Conservation (phyloP, 2,888 invertebrate species). For the Epistrophella euchroma region DNA sequence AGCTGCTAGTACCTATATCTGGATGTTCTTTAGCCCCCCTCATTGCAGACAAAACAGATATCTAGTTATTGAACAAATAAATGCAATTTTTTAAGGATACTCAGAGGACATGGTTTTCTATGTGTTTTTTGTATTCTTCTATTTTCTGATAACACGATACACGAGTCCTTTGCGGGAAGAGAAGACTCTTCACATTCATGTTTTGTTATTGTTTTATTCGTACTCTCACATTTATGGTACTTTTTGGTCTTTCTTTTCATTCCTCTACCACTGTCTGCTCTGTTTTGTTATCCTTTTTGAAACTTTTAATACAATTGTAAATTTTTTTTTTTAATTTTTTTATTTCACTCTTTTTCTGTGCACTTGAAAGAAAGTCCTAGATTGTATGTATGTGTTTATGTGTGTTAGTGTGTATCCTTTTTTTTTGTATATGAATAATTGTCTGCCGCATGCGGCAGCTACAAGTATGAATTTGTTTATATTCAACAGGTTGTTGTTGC, state of each 20-base stretch:
- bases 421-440: conserved; percentile 53
- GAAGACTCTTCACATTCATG: conserved; percentile 57
- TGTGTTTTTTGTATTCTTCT: background rate
- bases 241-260: background rate
- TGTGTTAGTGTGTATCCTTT: conserved; percentile 30
- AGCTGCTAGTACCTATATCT: no score
- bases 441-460: conserved; percentile 55
- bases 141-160: conserved; percentile 15
- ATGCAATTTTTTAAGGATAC: conserved; percentile 71
- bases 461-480: conserved; percentile 47
- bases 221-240: conserved; percentile 40
- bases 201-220: conserved; percentile 63
- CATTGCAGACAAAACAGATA: conserved; percentile 37
- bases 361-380: conserved; percentile 71
- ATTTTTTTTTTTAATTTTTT: conserved; percentile 32
- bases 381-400: conserved; percentile 24
- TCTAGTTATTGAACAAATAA: conserved; percentile 69
- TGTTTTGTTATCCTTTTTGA: conserved; percentile 67
- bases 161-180: conserved; percentile 37
- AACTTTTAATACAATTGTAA: conserved; percentile 69
- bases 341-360: conserved; percentile 40
- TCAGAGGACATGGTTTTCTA: conserved; percentile 9
- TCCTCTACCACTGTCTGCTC: background rate
- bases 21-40: no score
- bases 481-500: conserved; percentile 72